Base-by-base conservation (phyloP, 2,113 vertebrate genomes). In the Indicator indicator region DNA sequence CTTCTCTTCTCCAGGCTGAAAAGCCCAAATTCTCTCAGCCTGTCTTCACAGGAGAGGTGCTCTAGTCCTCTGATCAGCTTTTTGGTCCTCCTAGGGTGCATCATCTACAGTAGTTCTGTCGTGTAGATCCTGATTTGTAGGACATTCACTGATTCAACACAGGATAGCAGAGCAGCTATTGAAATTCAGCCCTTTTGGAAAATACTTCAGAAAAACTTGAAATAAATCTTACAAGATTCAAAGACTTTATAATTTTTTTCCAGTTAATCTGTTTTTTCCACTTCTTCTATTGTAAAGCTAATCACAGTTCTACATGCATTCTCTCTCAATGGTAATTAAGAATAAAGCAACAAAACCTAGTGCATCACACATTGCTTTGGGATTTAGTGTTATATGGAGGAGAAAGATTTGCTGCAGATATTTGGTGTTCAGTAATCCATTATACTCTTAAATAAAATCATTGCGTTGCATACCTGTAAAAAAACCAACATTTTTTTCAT, bases 341-440 rank as follows among this genome's bases (percentile, higher is more conserved):
- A 89, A 80, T 85, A 88, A 91, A 94, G 52, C 48, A 91, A 75
- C 28, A 83, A 81, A 94, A 83, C 46, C 24, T 72, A 77, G 52
- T 90, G 11, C 32, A 79, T 72, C 42, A 33, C 54, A 63, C 1
- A 1, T 62, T 75, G 16, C 24, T 90, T 59, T 86, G 50, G 42
- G 46, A 88, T 92, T 93, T 44, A 76, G 8, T 32, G 12, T 70
- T 71, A 42, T 27, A n/a, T 27, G 8, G 14, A 21, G 4, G 6
- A 77, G 40, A 80, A 92, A 86, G 36, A 12, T 79, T 90, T 36
- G 40, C 19, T 85, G 73, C 24, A 86, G 60, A 69, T 82, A 72
- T 56, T 74, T 42, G 11, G 5, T 86, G 38, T 82, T 87, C 44
- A 86, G 26, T 58, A 80, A 74, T 71, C 24, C 83, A 28, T 91